Evolutionary conservation across 2,113 vertebrate genomes (phyloP).

Genomic region (Ictidomys tridecemlineatus): DNA sequence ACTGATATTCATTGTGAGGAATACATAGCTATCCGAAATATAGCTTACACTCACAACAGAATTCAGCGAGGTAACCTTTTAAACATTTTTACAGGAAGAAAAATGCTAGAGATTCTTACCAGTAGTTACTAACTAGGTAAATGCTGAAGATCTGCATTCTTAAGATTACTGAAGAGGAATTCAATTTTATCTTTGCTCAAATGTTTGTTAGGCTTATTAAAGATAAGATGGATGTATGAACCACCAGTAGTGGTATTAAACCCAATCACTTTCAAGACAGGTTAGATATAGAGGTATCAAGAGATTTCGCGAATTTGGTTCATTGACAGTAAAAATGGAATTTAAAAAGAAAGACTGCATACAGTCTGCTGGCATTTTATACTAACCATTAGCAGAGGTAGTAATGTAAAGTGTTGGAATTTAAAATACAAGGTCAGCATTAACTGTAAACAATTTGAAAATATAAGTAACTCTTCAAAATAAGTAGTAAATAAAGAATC

Average conservation of each 20-base stretch:
- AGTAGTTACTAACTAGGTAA: conserved; percentile 62
- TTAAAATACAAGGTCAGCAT: conserved; percentile 83
- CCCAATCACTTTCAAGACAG: conserved; percentile 54
- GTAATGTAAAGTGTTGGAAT: conserved; percentile 80
- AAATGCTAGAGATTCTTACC: conserved; percentile 41
- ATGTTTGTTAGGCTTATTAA: conserved; percentile 37
- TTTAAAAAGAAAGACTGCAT: conserved; percentile 30
- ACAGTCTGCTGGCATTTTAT: conserved; percentile 71
- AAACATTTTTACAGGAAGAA: conserved; percentile 60
- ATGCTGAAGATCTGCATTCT: conserved; percentile 70
- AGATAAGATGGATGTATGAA: conserved; percentile 42
- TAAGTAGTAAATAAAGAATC: conserved; percentile 75
- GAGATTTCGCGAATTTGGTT: conserved; percentile 60
- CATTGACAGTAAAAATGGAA: conserved; percentile 49
- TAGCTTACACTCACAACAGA: conserved; percentile 37
- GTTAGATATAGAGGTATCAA: conserved; percentile 58
- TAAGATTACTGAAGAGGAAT: conserved; percentile 56
- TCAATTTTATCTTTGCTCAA: conserved; percentile 54
- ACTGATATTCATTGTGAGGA: conserved; percentile 18
- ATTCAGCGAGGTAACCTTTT: conserved; percentile 44
- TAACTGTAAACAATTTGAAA: conserved; percentile 89
- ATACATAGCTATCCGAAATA: conserved; percentile 54
- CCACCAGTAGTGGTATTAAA: conserved; percentile 47
- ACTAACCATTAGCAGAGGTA: conserved; percentile 86
- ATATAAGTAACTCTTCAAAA: conserved; percentile 81